Evolutionary conservation across 2,113 vertebrate genomes (phyloP), one percentile per base, ranked within the genome.

Genomic region (Equus quagga): DNA sequence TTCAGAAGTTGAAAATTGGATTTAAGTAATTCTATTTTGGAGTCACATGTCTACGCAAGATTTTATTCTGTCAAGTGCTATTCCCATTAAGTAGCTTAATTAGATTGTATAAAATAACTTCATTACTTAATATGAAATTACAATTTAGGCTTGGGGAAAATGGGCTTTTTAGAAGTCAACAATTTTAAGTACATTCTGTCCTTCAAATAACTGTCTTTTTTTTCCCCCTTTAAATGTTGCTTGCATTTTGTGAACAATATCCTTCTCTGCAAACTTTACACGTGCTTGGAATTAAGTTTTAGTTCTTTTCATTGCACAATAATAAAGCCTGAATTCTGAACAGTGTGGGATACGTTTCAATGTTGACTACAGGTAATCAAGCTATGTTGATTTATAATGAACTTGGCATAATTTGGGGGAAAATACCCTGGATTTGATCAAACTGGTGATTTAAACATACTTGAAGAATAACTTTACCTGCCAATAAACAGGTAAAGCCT

Each of bases 311-410:
- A 60, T n/a, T 80, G 80, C 24, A 76, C 6, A 44, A 56, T 86
- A 97, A 97, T 97, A 97, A 97, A 98, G 69, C 28, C 67, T 70
- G 69, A 87, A 76, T 93, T 80, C 65, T 84, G 58, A 81, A n/a
- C n/a, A 67, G 44, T 17, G 51, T n/a, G 62, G 62, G 28, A 62
- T 33, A 5, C 24, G 70, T 83, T 41, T 80, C 51, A 12, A 65
- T 94, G 21, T 76, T 92, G 54, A 67, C 67, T 93, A 62, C 5
- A 51, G 8, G 91, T 82, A 85, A 70, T 92, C 21, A 86, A 14
- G 69, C 14, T 92, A 54, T 6, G 24, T 76, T 93, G 36, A 41
- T 62, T 95, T 92, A 41, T 64, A 89, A 41, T 21, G 84, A 87
- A 91, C 41, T 33, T 87, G 84, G n/a, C 11, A 41, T 7, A 83